Percentiles rank a stretch among this genome's conserved stretches.
Conservation (phyloP, 1,140 invertebrate genomes). For the Polyergus mexicanus region DNA sequence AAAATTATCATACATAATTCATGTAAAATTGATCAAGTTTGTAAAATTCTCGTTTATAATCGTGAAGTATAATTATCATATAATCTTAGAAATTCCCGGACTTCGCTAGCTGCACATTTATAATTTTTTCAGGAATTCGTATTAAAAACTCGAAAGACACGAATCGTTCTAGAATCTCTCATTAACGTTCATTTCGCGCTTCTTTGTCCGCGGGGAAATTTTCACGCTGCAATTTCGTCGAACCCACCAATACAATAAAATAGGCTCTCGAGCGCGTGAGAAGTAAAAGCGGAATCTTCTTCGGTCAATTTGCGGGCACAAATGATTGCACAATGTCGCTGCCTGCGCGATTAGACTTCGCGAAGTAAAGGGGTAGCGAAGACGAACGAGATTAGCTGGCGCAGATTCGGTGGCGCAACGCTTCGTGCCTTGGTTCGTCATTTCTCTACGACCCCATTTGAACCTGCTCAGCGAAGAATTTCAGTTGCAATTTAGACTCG, state of each 20-base stretch:
- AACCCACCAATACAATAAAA: slow-evolving; percentile 2
- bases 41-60: not conserved
- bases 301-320: slow-evolving; percentile 32
- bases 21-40: not conserved
- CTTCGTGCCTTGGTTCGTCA: slow-evolving; percentile 24
- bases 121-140: not conserved
- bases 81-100: not conserved
- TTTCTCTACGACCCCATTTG: not conserved
- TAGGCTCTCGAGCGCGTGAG: slow-evolving; percentile 35
- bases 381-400: slow-evolving; percentile 23
- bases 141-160: slow-evolving; percentile 1
- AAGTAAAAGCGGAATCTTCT: slow-evolving; percentile 43
- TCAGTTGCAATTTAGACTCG: slow-evolving; percentile 39
- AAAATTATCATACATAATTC: not conserved
- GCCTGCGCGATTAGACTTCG: slow-evolving; percentile 18
- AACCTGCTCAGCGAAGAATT: slow-evolving; percentile 21
- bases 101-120: not conserved
- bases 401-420: slow-evolving; percentile 43
- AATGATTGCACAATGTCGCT: slow-evolving; percentile 15
- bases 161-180: not conserved
- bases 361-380: not conserved
- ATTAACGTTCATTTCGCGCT: slow-evolving; percentile 26
- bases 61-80: too few relatives aligned
- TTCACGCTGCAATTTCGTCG: not conserved
- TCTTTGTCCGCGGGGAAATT: not conserved